A percentile compares a stretch with the other conserved stretches of the same genome.
Evolutionary conservation across 2,888 invertebrate genomes (phyloP).

Genomic region (Macroteleia sp.): DNA sequence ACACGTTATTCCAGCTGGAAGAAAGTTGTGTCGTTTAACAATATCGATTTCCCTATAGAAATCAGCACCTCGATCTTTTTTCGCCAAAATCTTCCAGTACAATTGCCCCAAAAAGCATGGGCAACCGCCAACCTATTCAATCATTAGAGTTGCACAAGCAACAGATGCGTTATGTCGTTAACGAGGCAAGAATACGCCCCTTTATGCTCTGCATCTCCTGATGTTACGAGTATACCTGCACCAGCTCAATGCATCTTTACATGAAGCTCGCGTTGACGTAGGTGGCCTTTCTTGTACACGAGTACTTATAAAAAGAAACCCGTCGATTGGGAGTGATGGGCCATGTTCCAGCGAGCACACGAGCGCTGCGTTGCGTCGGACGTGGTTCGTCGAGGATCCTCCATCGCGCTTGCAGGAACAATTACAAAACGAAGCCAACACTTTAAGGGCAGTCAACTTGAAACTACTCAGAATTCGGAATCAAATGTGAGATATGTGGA

Average conservation of each 20-base stretch:
- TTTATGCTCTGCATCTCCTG: not conserved
- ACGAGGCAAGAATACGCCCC: constrained; percentile 29
- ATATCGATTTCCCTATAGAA: too few species aligned
- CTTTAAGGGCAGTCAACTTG: constrained; percentile 23
- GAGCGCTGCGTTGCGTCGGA: constrained; percentile 11
- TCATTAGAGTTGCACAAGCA: constrained; percentile 9
- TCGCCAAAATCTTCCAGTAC: not conserved
- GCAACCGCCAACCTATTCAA: not conserved
- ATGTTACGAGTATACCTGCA: constrained; percentile 10
- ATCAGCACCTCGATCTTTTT: too few species aligned
- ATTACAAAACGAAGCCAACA: constrained; percentile 20
- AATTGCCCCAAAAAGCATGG: not conserved
- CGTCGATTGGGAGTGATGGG: constrained; percentile 71
- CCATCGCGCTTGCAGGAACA: constrained; percentile 35
- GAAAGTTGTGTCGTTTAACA: too few species aligned
- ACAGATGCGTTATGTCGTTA: constrained; percentile 32
- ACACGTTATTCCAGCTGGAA: too few species aligned
- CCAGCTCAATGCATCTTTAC: constrained; percentile 6
- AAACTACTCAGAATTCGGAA: constrained; percentile 25
- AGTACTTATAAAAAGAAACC: constrained; percentile 61
- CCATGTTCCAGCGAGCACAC: constrained; percentile 64
- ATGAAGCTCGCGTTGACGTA: constrained; percentile 35
- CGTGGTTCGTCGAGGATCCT: constrained; percentile 43
- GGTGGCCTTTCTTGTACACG: constrained; percentile 51
- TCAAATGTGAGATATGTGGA: constrained; percentile 14